Evolutionary conservation across 2,888 invertebrate genomes (phyloP).

Genomic region (Microctonus brassicae): DNA sequence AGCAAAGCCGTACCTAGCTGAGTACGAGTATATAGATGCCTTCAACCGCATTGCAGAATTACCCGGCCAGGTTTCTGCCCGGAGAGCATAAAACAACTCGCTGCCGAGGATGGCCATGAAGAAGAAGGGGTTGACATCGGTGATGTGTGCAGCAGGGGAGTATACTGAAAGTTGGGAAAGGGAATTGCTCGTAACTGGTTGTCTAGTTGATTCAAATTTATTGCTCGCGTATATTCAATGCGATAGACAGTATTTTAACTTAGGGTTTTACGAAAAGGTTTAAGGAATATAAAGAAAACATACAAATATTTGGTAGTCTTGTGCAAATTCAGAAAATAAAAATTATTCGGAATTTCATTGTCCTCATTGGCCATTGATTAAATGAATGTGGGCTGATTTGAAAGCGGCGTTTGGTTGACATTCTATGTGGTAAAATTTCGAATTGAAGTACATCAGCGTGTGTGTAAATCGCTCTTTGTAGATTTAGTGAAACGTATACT

Average conservation of each 20-base stretch:
- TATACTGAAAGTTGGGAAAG: constrained; percentile 2
- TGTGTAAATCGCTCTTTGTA: constrained; percentile 3
- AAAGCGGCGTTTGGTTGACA: not conserved
- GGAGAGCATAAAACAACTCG: constrained; percentile 64
- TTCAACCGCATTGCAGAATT: constrained; percentile 68
- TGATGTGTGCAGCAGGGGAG: not conserved
- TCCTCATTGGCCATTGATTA: not conserved
- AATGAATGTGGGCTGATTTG: not conserved
- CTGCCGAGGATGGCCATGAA: constrained; percentile 48
- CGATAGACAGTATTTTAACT: constrained; percentile 57
- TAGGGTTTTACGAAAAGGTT: not conserved
- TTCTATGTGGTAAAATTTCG: constrained; percentile 35
- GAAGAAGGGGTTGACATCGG: constrained; percentile 19
- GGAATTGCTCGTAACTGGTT: constrained; percentile 28
- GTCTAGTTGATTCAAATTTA: constrained; percentile 58
- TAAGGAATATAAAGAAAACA: constrained; percentile 35
- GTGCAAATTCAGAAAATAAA: not conserved
- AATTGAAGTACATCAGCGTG: constrained; percentile 9
- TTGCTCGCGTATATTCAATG: constrained; percentile 60
- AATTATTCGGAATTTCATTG: not conserved
- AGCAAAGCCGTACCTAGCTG: constrained; percentile 23
- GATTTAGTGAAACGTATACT: constrained; percentile 8
- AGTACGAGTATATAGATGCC: constrained; percentile 45
- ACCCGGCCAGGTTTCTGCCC: constrained; percentile 62
- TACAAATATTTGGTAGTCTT: not conserved